Percentiles rank a stretch among this genome's conserved stretches.
phyloP scores from a whole-genome alignment of 35 echinoderm and acorn worm species.

The Acanthaster planci region DNA sequence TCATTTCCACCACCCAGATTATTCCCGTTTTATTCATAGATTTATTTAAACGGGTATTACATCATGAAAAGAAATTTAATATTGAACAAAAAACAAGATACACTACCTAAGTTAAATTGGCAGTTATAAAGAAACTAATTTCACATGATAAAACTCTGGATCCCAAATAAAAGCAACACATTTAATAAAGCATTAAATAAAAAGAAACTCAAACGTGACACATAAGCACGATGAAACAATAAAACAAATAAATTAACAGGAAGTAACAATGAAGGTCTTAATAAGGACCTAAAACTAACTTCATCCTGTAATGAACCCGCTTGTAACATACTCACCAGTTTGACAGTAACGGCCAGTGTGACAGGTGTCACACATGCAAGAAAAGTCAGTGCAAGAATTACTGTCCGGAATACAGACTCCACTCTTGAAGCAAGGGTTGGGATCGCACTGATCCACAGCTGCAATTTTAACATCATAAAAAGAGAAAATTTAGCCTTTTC shows the following conservation, averaged over 20 bases:
- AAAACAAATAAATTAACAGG: background rate
- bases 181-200: background rate
- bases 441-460: constrained; percentile 50
- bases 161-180: too few species aligned
- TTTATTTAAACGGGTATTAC: too few species aligned
- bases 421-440: constrained; percentile 58
- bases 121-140: too few species aligned
- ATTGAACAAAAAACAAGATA: too few species aligned
- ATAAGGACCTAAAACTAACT: background rate
- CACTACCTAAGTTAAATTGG: too few species aligned
- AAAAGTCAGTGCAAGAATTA: constrained; percentile 64
- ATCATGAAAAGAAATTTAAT: too few species aligned
- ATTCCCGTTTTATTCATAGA: too few species aligned
- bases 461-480: background rate
- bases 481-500: background rate
- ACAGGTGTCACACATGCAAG: constrained; percentile 73
- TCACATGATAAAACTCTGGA: too few species aligned
- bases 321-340: constrained; percentile 32
- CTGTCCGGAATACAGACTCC: constrained; percentile 40
- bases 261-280: background rate
- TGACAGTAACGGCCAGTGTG: constrained; percentile 47
- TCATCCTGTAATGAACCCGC: background rate
- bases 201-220: background rate
- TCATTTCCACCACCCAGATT: too few species aligned
- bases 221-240: background rate